These are phyloP conservation scores for Mycetomoellerius zeteki DNA, from an alignment of 1,140 invertebrate species.

Conservation along the genomic window DNA sequence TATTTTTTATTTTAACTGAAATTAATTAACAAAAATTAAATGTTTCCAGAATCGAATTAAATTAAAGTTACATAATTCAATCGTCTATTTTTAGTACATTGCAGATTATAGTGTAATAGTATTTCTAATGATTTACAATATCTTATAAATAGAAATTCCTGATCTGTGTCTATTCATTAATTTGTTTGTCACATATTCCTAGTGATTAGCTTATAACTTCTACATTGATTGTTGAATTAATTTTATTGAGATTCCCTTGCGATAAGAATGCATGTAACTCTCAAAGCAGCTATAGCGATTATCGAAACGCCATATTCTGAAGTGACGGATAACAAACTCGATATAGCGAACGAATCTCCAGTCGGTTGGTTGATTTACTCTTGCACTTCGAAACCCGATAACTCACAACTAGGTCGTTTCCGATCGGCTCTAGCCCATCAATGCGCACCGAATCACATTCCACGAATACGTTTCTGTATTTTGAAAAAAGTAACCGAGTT, in stretches of 20 bases:
- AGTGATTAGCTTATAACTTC: not conserved
- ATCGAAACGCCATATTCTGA: conserved; percentile 42
- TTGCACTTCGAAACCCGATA: conserved; percentile 58
- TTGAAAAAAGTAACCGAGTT: conserved; percentile 42
- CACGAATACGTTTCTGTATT: conserved; percentile 38
- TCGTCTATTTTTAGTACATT: not conserved
- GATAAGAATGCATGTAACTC: conserved; percentile 53
- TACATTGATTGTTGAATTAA: not conserved
- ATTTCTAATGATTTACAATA: not conserved
- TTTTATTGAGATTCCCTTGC: conserved; percentile 3
- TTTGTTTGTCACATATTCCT: not conserved
- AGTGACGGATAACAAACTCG: conserved; percentile 56
- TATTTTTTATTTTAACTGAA: not conserved
- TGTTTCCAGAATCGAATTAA: not conserved
- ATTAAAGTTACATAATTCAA: not conserved
- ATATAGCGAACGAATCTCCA: conserved; percentile 54
- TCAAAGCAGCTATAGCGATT: conserved; percentile 46
- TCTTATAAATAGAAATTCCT: not conserved
- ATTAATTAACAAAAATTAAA: not conserved
- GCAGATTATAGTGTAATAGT: not conserved
- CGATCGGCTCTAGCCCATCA: conserved; percentile 50
- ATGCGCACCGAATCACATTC: conserved; percentile 56
- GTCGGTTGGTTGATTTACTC: conserved; percentile 56
- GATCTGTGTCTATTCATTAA: not conserved
- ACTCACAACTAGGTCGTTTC: conserved; percentile 60